These are phyloP conservation scores for Drosophila chauvacae DNA, from an alignment of 1,140 invertebrate genomes.

Conservation along the genomic window DNA sequence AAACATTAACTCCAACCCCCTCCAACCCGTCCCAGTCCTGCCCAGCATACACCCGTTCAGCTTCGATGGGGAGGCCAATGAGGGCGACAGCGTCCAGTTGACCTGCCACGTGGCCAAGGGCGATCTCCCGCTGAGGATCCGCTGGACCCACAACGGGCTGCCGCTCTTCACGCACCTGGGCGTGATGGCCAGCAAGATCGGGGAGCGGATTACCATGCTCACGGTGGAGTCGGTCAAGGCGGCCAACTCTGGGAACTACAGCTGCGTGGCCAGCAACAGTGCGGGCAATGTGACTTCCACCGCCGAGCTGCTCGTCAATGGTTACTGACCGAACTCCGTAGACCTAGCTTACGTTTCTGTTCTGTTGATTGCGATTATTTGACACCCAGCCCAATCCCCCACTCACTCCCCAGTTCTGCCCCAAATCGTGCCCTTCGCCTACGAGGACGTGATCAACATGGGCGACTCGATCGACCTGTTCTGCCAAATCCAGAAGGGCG, in stretches of 20 bases:
- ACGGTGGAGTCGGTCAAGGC: constrained; percentile 88
- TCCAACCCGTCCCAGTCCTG: constrained; percentile 85
- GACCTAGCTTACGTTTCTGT: constrained; percentile 20
- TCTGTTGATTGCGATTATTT: constrained; percentile 27
- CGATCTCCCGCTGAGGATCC: constrained; percentile 88
- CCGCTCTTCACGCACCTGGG: constrained; percentile 81
- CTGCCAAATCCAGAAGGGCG: constrained; percentile 91
- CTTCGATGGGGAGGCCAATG: constrained; percentile 87
- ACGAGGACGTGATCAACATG: constrained; percentile 88
- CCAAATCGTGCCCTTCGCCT: constrained; percentile 89
- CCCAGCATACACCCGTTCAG: constrained; percentile 89
- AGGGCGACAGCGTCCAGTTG: constrained; percentile 89
- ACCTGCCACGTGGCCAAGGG: constrained; percentile 90
- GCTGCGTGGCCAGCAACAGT: constrained; percentile 90
- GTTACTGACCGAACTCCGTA: constrained; percentile 16
- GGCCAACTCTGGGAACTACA: constrained; percentile 89
- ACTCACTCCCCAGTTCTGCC: constrained; percentile 86
- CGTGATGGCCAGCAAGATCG: constrained; percentile 86
- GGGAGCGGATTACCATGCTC: constrained; percentile 88
- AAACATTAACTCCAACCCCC: constrained; percentile 3
- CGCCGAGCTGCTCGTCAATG: constrained; percentile 85
- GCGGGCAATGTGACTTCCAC: constrained; percentile 89
- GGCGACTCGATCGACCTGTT: constrained; percentile 88
- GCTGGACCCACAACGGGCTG: constrained; percentile 87
- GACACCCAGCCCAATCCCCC: constrained; percentile 22